Conservation (phyloP, 2,797 vertebrate genomes). For the Hypotaenidia okinawae region DNA sequence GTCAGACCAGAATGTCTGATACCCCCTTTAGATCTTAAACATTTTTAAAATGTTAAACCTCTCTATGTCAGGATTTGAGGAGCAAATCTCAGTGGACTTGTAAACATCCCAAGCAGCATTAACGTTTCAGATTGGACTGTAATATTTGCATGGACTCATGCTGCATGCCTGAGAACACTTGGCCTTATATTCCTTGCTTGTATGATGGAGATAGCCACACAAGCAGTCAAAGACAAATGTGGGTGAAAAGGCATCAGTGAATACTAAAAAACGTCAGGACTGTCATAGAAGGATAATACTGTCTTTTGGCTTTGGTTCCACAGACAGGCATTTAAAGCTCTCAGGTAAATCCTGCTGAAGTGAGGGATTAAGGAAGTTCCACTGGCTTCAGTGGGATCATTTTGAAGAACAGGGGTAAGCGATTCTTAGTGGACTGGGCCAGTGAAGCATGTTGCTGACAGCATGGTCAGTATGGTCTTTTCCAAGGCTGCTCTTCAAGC, state of each 20-base stretch:
- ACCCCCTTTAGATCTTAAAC: not conserved
- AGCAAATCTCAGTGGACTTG: not conserved
- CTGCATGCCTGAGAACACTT: not conserved
- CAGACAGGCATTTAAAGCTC: not conserved
- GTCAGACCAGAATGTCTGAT: not conserved
- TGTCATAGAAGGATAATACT: not conserved
- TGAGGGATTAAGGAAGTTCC: not conserved
- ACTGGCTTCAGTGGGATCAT: not conserved
- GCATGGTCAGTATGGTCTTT: not conserved
- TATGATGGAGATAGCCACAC: not conserved
- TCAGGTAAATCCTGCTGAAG: not conserved
- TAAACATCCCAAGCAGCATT: not conserved
- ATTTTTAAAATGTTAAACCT: not conserved
- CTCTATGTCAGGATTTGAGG: not conserved
- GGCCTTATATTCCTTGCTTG: not conserved
- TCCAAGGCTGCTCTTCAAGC: not conserved
- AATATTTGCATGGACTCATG: not conserved
- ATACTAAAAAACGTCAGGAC: not conserved
- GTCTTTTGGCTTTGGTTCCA: not conserved
- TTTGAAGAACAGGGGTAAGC: not conserved
- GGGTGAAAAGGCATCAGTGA: not conserved
- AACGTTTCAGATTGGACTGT: not conserved
- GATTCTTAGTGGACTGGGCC: not conserved
- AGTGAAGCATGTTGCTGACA: not conserved
- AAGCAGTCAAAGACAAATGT: not conserved